Percentiles rank a stretch among this genome's conserved stretches.
phyloP scores from a whole-genome alignment of 1,140 invertebrate species.

The Notospermus geniculatus region DNA sequence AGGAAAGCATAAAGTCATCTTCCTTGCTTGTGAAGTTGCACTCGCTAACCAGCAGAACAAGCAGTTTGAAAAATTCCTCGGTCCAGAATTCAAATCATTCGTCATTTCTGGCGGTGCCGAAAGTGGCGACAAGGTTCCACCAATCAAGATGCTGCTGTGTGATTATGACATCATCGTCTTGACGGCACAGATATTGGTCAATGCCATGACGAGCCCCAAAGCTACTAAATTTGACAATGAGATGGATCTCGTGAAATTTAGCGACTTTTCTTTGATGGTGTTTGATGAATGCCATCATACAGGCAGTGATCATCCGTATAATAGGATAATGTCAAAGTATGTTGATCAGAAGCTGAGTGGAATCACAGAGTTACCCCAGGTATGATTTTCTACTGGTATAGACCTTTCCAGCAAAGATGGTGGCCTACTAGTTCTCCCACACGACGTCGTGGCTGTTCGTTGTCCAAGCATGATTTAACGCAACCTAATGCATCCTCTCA shows the following conservation, averaged over 20 bases:
- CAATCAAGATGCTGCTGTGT: background rate
- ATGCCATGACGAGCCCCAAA: background rate
- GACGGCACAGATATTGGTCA: background rate
- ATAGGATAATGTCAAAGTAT: slow-evolving; percentile 45
- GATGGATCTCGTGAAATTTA: background rate
- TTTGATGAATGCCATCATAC: slow-evolving; percentile 57
- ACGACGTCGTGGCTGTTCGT: no score
- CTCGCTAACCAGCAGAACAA: background rate
- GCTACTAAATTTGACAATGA: background rate
- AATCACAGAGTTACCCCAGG: no score
- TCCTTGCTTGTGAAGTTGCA: background rate
- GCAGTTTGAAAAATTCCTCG: slow-evolving; percentile 4
- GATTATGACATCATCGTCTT: background rate
- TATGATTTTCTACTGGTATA: no score
- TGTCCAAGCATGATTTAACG: no score
- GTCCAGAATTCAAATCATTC: slow-evolving; percentile 2
- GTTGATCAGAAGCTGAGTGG: slow-evolving; percentile 31
- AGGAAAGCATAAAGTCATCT: slow-evolving; percentile 6
- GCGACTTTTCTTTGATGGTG: slow-evolving; percentile 43
- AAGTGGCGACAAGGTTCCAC: background rate
- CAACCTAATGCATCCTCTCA: no score
- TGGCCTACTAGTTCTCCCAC: no score
- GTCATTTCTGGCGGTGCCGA: background rate
- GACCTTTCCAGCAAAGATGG: no score
- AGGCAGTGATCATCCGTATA: slow-evolving; percentile 46